Base-by-base conservation (phyloP, 2,888 invertebrate genomes). In the Sarcophaga variegata region DNA sequence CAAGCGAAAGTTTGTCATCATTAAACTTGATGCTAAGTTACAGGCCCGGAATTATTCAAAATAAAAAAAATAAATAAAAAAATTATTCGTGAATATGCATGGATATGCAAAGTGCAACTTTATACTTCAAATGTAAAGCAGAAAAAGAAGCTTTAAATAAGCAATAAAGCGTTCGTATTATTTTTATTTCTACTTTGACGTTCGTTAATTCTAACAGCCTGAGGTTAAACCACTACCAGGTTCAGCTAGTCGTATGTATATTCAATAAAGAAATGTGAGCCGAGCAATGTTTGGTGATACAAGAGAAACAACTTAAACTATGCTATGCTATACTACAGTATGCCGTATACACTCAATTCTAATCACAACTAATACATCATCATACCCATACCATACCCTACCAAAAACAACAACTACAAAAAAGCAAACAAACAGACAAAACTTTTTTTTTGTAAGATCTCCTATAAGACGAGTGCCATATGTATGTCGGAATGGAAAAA, bases 311-410 rank as follows among this genome's bases (percentile, higher is more conserved):
- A 20, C 54, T 17, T 54, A 2, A 54, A 5, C 54, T 14, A 54
- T 17, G 8, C 37, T 37, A 2, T 37, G 37, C 37, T 10, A 2
- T 37, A 10, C 37, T 37, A 54, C 54, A 54, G 54, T 4, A 54
- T 14, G 17, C 12, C 8, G 5, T 54, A 14, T 54, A 14, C 78
- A 84, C 75, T 82, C 71, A 82, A 86, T 89, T 89, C 89, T 89
- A 89, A 89, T 89, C 89, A 89, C 85, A 87, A 87, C 83, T 88
- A 88, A 89, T 89, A 86, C 89, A 89, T 89, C 89, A 89, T 88
- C 54, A 54, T 12, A 3, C 54, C 37, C 37, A 37, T 37, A 37
- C 8, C 37, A 37, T 37, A 37, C 37, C 8, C 8, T 37, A 37
- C 37, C 37, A 14, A 54, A 4, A 54, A 54, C 54, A 17, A 54